Conservation (phyloP, 2,113 vertebrate species). For the Cepphus grylle region DNA sequence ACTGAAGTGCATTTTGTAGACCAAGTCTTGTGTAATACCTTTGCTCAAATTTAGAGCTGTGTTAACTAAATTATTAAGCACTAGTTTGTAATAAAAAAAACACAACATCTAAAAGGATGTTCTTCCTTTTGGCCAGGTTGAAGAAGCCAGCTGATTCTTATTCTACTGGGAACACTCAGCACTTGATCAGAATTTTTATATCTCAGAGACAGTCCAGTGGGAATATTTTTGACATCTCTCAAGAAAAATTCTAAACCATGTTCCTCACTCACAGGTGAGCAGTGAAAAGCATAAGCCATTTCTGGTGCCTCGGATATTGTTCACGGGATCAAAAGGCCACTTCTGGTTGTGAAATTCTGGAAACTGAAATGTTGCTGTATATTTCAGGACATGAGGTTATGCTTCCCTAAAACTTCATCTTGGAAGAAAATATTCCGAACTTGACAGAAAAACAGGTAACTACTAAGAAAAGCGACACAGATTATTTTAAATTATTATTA, state of each 20-base stretch:
- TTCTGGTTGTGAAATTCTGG: background rate
- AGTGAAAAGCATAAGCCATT: background rate
- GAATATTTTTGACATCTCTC: background rate
- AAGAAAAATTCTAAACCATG: background rate
- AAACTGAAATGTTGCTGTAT: background rate
- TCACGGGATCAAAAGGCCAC: background rate
- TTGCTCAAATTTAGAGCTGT: fast-evolving
- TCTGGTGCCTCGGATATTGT: background rate
- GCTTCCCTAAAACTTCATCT: background rate
- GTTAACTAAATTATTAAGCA: background rate
- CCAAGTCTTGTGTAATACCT: background rate
- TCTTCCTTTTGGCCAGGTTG: background rate
- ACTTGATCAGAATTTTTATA: background rate
- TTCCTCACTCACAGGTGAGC: background rate
- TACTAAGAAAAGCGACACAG: background rate
- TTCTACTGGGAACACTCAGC: background rate
- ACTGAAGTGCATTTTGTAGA: background rate
- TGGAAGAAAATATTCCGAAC: background rate
- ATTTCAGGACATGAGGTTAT: background rate
- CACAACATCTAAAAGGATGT: background rate
- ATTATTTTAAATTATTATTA: background rate
- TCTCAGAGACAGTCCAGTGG: background rate
- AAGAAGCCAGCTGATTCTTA: background rate
- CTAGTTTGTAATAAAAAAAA: background rate
- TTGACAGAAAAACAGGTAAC: background rate